Base-by-base conservation (phyloP, 2,888 invertebrate species). In the Clanis bilineata region DNA sequence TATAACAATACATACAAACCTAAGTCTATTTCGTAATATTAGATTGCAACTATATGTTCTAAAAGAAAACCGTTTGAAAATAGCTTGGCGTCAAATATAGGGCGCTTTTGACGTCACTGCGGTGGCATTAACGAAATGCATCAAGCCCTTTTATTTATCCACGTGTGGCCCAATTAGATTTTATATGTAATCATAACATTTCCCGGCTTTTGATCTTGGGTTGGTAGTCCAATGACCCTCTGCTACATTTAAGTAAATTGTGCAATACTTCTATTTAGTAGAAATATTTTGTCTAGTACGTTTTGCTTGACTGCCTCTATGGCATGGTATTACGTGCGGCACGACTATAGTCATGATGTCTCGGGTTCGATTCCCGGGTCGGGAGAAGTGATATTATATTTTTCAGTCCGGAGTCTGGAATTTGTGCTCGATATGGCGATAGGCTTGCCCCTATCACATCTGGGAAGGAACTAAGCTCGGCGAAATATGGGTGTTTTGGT, bases 71-170 rank as follows among this genome's bases (percentile, higher is more conserved):
- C n/a, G 76, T 71, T 71, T 62, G 59, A 69, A 71, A 77, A 77
- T 76, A 76, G 69, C 74, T 66, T 77, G 73, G 71, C 75, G 74
- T 66, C 70, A 64, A 70, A 77, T 76, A 71, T 82, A 80, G 84
- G 82, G 75, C 84, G 71, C 38, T 60, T 61, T 70, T 88, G 89
- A 90, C 90, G 90, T 90, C 90, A 89, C 70, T 64, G 58, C 63
- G 76, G 80, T 79, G 82, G 83, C 79, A 79, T 73, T 82, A 76
- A 72, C 72, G 65, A 79, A 80, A 77, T 82, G 80, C 80, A 80
- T 56, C 68, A 69, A 69, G 79, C 83, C 85, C 85, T 86, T 81
- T 71, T 77, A 77, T 63, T 60, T 51, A 62, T 59, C 67, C 84
- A 83, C 81, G 82, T 82, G 84, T 70, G 82, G 63, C 73, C 84